Evolutionary conservation across 2,113 vertebrate genomes (phyloP), one percentile per base, ranked within the genome.

Genomic region (Azemiops feae): DNA sequence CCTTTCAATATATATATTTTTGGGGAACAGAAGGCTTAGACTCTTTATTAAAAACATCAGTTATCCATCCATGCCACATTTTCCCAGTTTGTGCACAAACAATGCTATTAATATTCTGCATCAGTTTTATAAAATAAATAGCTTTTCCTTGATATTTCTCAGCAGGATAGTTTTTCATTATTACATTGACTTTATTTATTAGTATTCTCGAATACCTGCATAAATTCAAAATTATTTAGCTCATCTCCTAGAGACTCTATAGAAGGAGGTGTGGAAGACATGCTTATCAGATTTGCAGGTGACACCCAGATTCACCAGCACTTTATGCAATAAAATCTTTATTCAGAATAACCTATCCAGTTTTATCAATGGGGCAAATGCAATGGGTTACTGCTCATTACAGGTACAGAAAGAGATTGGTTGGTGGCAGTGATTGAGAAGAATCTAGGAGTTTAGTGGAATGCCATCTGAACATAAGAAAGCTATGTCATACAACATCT

Each of bases 171-270:
- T 88, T 91, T 89, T 89, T 74, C 86, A 91, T 91, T 85, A 88
- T 86, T 60, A 92, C 92, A 90, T 92, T 90, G 85, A 50, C 92
- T 92, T 94, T 39, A 93, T 92, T 92, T 96, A 91, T 91, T 52
- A 10, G 94, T 47, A 87, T 16, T 4, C 86, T 91, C 94, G 52
- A 91, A 93, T 95, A 92, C 25, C 54, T 92, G 85, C 54, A 52
- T 1, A 88, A 39, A 14, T 34, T 47, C 43, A 58, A 3, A 93
- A 52, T 60, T 74, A 57, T 81, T 39, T 81, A 39, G 69, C 69
- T 81, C 69, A 81, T 20, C 34, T 81, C n/a, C n/a, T 81, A 81
- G 69, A 39, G 16, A 81, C 69, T 81, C 34, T 39, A 7, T 81
- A 14, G 14, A 20, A 2, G n/a, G 16, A 20, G 34, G 34, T 20